phyloP scores from a whole-genome alignment of 2,113 vertebrate species.

The Phocoena sinus region DNA sequence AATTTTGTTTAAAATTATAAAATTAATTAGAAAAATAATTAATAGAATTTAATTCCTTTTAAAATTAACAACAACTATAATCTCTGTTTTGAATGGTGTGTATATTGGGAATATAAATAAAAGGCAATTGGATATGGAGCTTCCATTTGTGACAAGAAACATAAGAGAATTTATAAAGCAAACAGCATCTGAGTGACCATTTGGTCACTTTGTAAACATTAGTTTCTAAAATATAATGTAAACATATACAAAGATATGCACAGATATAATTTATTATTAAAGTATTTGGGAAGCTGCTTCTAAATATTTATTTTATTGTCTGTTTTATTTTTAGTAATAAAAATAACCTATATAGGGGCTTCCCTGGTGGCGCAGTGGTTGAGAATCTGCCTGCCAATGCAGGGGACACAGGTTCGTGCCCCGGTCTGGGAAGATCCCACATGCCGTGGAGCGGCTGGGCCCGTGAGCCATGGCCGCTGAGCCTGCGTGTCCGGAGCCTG shows the following conservation, averaged over 20 bases:
- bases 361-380: too few relatives aligned
- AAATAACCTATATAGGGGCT: neutral
- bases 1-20: neutral
- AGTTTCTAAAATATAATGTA: neutral
- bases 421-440: too few relatives aligned
- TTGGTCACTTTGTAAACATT: neutral
- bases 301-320: neutral
- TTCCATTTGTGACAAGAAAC: neutral
- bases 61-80: neutral
- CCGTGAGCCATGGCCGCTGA: too few relatives aligned
- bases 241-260: neutral
- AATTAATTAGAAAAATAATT: neutral
- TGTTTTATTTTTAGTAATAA: neutral
- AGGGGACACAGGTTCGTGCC: too few relatives aligned
- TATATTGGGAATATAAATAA: neutral
- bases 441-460: too few relatives aligned
- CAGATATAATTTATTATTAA: neutral
- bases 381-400: too few relatives aligned
- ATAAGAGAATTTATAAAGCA: neutral
- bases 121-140: neutral
- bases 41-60: neutral
- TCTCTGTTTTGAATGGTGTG: neutral
- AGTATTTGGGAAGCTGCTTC: neutral
- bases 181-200: neutral
- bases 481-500: too few relatives aligned